Conservation (phyloP, 2,113 vertebrate species). For the Etia nguti region DNA sequence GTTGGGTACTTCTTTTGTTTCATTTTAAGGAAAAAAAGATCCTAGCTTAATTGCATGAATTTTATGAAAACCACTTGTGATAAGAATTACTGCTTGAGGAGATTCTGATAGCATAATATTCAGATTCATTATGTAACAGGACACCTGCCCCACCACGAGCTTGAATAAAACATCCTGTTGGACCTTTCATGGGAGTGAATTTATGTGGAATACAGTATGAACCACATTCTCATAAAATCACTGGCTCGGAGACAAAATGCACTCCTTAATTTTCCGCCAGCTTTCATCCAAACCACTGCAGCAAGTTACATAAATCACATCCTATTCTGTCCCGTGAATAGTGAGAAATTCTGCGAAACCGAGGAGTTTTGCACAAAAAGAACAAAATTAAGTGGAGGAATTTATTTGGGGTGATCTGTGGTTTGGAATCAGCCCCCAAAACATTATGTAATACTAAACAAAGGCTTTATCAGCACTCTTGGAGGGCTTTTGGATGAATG, state of each 20-base stretch:
- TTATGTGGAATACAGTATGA: neutral
- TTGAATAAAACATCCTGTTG: neutral
- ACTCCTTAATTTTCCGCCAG: neutral
- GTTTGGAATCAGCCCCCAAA: neutral
- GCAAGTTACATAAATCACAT: neutral
- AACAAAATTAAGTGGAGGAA: neutral
- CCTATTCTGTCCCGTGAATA: neutral
- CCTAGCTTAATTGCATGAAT: neutral
- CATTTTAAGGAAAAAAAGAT: neutral
- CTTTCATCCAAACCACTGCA: neutral
- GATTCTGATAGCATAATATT: neutral
- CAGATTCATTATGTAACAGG: neutral
- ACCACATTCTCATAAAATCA: neutral
- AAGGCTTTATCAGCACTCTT: neutral
- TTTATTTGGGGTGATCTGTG: neutral
- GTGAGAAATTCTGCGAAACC: neutral
- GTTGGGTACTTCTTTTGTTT: rapidly evolving
- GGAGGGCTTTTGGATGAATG: neutral
- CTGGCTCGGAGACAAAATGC: neutral
- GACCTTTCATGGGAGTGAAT: neutral
- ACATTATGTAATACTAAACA: neutral
- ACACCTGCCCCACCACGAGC: neutral
- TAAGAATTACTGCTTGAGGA: neutral
- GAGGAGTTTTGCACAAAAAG: neutral
- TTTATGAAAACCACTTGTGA: neutral